Percentiles rank a stretch among this genome's conserved stretches.
phyloP scores from a whole-genome alignment of 1,140 invertebrate genomes.

The Muscidifurax raptorellus region DNA sequence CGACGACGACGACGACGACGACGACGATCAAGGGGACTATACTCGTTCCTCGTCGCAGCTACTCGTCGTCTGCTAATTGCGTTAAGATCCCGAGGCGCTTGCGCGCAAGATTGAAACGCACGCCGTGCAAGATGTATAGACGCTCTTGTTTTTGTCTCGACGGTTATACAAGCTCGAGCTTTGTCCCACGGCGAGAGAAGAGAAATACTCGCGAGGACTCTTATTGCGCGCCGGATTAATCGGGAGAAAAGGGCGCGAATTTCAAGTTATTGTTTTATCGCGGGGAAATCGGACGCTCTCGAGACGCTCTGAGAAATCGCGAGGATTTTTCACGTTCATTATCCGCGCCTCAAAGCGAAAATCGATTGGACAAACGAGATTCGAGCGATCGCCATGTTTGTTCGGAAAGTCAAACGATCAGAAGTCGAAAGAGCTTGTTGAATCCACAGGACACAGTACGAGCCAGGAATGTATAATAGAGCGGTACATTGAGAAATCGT shows the following conservation, averaged over 20 bases:
- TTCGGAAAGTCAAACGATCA: background rate
- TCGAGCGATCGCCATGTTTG: too few species aligned
- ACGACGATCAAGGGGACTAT: constrained; percentile 18
- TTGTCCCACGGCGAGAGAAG: background rate
- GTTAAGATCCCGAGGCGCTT: constrained; percentile 56
- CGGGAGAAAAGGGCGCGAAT: background rate
- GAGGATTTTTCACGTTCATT: background rate
- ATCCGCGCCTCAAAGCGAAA: too few species aligned
- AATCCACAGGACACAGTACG: background rate
- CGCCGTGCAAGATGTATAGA: background rate
- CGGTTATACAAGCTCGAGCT: constrained; percentile 1
- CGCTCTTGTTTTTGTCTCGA: background rate
- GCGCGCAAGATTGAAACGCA: constrained; percentile 44
- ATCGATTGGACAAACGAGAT: too few species aligned
- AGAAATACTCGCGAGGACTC: background rate
- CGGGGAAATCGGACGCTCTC: too few species aligned
- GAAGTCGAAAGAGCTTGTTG: background rate
- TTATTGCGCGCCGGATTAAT: constrained; percentile 14
- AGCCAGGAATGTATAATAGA: constrained; percentile 8
- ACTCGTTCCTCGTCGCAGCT: background rate
- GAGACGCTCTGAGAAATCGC: too few species aligned
- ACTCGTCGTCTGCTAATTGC: constrained; percentile 53
- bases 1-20: background rate
- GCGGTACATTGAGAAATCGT: constrained; percentile 24
- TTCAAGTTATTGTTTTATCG: background rate